Evolutionary conservation across 2,888 invertebrate genomes (phyloP), one percentile per base, ranked within the genome.

Genomic region (Nycteola revayana): DNA sequence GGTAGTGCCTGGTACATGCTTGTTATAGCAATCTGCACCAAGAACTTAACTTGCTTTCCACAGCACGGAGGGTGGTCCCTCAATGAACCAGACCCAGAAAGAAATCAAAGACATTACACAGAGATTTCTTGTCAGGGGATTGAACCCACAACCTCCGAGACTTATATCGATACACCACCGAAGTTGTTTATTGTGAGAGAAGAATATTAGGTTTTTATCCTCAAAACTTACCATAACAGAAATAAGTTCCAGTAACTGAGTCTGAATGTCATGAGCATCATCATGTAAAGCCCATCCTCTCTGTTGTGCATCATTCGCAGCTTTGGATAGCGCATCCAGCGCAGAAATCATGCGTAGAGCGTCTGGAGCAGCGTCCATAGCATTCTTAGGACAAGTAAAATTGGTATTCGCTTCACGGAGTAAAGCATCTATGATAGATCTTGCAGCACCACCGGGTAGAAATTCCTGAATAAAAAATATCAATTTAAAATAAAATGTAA

Each of bases 261-360:
- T 94, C 40, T 93, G 93, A 66, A 98, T 98, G 54, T 95, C 94
- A 40, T 92, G 92, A 52, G 98, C 97, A 74, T 98, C 98, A 71
- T 98, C 98, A 71, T 98, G 96, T 17, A 98, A 86, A 75, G 96
- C 96, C 98, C 98, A 98, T 55, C 96, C 97, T 37, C 98, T 90
- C 68, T 98, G 98, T 68, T 98, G 98, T 0, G 97, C 95, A 73
- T 98, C 98, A 67, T 98, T 96, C 54, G 97, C 97, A 49, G 97
- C 96, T 43, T 94, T 94, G 1, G 95, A 95, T 49, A 98, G 81
- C 46, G 97, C 94, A 47, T 93, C 92, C 52, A 98, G 93, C 20
- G 98, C 94, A 26, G 94, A 92, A 75, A 94, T 93, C 74, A 98
- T 90, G 10, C 95, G 90, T 52, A 94, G 91, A 0, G 96, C 94